phyloP scores from a whole-genome alignment of 2,797 vertebrate species.

The Tragelaphus oryx region DNA sequence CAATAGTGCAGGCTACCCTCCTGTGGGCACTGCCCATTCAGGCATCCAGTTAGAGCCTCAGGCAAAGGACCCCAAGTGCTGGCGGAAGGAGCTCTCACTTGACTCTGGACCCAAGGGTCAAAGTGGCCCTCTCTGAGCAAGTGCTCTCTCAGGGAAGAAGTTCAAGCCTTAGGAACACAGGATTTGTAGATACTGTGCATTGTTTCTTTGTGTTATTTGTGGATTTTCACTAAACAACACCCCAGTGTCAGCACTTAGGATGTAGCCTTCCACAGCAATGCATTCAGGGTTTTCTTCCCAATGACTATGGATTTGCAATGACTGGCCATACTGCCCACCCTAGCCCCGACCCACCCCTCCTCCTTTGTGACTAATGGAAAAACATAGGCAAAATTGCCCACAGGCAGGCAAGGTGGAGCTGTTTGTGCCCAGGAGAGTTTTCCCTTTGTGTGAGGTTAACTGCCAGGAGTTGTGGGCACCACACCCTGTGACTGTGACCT shows the following conservation, averaged over 20 bases:
- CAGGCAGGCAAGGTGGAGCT: not conserved
- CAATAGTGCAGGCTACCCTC: not conserved
- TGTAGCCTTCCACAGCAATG: not conserved
- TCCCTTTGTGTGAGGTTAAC: not conserved
- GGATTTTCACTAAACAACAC: not conserved
- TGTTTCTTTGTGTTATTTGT: not conserved
- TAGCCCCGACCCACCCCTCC: not conserved
- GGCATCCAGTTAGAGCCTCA: not conserved
- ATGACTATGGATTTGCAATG: not conserved
- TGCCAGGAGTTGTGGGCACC: not conserved
- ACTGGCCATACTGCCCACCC: not conserved
- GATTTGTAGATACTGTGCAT: not conserved
- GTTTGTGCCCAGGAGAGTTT: not conserved
- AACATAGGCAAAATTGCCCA: not conserved
- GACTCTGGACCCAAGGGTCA: not conserved
- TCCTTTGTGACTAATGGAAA: conserved; percentile 17
- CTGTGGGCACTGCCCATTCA: not conserved
- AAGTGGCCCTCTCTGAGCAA: not conserved
- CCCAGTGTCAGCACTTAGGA: not conserved
- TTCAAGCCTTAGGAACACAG: not conserved
- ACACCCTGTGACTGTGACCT: not conserved
- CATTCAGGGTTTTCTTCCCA: not conserved
- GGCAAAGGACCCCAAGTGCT: not conserved
- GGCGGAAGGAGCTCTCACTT: not conserved
- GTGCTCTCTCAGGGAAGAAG: not conserved